Conservation (phyloP, 2,797 vertebrate species). For the Pseudopleuronectes americanus region DNA sequence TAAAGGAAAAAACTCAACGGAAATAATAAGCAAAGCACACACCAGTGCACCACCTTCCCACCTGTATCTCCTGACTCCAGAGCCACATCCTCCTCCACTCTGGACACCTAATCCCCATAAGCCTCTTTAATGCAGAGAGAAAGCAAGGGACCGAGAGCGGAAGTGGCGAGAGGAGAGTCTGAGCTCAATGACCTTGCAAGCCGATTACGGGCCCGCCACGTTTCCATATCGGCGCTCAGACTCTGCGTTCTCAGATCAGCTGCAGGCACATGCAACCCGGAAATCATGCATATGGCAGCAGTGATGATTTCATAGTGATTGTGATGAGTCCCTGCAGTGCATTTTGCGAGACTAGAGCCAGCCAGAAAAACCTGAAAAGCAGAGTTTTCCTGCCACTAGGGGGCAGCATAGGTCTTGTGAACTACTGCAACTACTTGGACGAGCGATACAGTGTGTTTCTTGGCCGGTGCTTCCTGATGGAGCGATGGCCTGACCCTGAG, state of each 20-base stretch:
- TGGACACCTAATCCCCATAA: constrained; percentile 72
- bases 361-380: no score
- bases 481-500: no score
- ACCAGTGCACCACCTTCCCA: background rate
- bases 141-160: constrained; percentile 11
- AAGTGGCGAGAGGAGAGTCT: constrained; percentile 48
- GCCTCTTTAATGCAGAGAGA: constrained; percentile 58
- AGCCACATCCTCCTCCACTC: constrained; percentile 47
- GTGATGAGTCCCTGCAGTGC: no score
- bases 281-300: background rate
- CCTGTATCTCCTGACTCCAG: constrained; percentile 55
- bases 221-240: constrained; percentile 38
- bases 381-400: no score
- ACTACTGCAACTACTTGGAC: no score
- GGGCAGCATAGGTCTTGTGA: no score
- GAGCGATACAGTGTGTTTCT: no score
- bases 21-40: background rate
- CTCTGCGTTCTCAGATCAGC: constrained; percentile 4
- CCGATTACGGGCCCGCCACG: constrained; percentile 57
- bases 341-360: no score
- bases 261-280: background rate
- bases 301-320: background rate
- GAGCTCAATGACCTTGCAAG: constrained; percentile 68
- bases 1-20: no score
- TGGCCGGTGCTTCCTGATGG: no score